Evolutionary conservation across 2,797 vertebrate species (phyloP).

Genomic region (Paratrypauchen microcephalus): DNA sequence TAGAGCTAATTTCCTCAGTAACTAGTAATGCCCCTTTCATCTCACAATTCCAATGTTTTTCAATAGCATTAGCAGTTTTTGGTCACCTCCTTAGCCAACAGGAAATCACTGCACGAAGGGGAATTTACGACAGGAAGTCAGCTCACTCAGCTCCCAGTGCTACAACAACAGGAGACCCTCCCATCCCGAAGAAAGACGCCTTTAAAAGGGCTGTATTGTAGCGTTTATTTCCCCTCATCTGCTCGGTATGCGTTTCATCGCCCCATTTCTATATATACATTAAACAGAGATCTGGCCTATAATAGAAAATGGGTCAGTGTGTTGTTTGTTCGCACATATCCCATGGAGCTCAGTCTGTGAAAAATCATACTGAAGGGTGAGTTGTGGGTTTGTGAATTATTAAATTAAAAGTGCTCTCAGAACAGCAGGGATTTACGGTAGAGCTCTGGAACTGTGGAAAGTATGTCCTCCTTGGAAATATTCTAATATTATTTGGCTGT

Average conservation of each 20-base stretch:
- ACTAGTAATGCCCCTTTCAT: conserved; percentile 2
- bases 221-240: conserved; percentile 17
- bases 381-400: background rate
- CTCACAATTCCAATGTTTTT: background rate
- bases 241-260: conserved; percentile 22
- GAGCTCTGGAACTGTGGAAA: background rate
- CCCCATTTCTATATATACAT: conserved; percentile 7
- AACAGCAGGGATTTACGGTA: background rate
- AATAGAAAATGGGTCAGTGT: conserved; percentile 11
- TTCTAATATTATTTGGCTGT: too few species aligned
- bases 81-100: conserved; percentile 38
- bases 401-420: conserved; percentile 2
- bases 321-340: conserved; percentile 5
- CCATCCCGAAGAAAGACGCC: conserved; percentile 28
- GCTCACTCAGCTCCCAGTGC: conserved; percentile 43
- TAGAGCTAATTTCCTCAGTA: background rate
- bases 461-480: too few species aligned
- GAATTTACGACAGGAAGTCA: conserved; percentile 70
- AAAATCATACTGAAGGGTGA: background rate
- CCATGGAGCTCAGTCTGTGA: conserved; percentile 7
- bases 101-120: conserved; percentile 66
- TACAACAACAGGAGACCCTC: conserved; percentile 46
- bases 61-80: conserved; percentile 7
- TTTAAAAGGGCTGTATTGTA: conserved; percentile 17
- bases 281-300: background rate